Evolutionary conservation across 1,140 invertebrate species (phyloP).

Genomic region (Condylostylus longicornis): DNA sequence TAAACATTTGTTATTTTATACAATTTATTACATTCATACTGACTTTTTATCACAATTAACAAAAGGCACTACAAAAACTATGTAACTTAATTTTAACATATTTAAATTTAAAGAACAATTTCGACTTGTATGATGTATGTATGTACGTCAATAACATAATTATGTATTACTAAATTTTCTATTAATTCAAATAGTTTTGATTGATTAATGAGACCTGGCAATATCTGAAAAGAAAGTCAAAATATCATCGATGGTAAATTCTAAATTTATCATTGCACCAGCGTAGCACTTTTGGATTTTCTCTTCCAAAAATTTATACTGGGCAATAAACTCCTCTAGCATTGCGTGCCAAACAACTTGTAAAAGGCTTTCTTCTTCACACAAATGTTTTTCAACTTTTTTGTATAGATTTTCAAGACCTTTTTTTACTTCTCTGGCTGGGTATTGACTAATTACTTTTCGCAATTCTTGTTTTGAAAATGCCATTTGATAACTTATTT

Average conservation of each 20-base stretch:
- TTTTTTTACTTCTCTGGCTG: constrained; percentile 88
- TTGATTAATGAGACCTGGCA: constrained; percentile 79
- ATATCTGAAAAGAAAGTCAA: constrained; percentile 96
- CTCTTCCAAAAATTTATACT: constrained; percentile 88
- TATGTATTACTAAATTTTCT: no score
- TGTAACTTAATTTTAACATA: no score
- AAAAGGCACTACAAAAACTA: no score
- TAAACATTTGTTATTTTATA: no score
- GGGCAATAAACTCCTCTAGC: constrained; percentile 97
- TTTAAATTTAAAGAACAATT: no score
- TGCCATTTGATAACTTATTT: constrained; percentile 94
- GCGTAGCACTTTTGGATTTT: constrained; percentile 94
- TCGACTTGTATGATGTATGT: no score
- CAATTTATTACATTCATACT: no score
- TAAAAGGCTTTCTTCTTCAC: constrained; percentile 85
- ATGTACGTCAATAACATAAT: no score
- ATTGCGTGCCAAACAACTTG: constrained; percentile 97
- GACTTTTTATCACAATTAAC: no score
- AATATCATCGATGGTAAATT: constrained; percentile 94
- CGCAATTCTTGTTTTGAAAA: constrained; percentile 94
- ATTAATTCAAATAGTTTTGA: no score
- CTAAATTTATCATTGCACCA: constrained; percentile 82
- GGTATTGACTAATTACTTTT: constrained; percentile 91
- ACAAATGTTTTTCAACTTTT: constrained; percentile 94
- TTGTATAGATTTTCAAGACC: constrained; percentile 88